Conservation (phyloP, 2,888 invertebrate species). For the Aporophyla nigra region DNA sequence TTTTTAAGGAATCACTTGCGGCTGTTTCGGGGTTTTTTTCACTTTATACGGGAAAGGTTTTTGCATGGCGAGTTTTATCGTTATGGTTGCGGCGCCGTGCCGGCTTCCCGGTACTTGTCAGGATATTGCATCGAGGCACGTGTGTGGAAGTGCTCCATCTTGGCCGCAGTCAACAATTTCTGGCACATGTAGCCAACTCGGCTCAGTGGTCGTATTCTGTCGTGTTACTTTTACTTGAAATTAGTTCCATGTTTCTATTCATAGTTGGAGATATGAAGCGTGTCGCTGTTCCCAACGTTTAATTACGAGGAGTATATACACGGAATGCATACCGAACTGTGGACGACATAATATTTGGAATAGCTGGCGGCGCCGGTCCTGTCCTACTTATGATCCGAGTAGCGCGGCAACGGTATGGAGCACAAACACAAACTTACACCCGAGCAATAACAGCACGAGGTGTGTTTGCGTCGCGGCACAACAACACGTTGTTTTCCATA, state of each 20-base stretch:
- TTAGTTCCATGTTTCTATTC: conserved; percentile 36
- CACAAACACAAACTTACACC: conserved; percentile 58
- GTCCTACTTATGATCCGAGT: conserved; percentile 38
- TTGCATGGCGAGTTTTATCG: conserved; percentile 49
- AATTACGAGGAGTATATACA: conserved; percentile 36
- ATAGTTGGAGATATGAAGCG: conserved; percentile 7
- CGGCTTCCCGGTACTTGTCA: conserved; percentile 17
- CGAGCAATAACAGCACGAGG: conserved; percentile 53
- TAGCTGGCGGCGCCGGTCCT: conserved; percentile 13
- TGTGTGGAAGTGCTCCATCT: conserved; percentile 53
- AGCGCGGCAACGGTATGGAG: conserved; percentile 32
- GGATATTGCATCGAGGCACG: conserved; percentile 57
- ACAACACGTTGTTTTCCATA: conserved; percentile 63
- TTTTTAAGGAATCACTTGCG: conserved; percentile 45
- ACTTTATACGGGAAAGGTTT: conserved; percentile 52
- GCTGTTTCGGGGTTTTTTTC: conserved; percentile 45
- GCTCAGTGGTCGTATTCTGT: conserved; percentile 14
- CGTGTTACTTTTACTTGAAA: conserved; percentile 33
- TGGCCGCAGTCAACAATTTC: conserved; percentile 30
- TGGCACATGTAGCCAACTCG: conserved; percentile 16
- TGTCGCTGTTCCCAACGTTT: conserved; percentile 16
- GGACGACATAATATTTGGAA: conserved; percentile 40
- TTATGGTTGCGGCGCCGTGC: conserved; percentile 29
- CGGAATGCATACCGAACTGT: conserved; percentile 17
- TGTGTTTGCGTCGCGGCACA: conserved; percentile 49